Conservation (phyloP, 2,797 vertebrate genomes). For the Esox lucius region DNA sequence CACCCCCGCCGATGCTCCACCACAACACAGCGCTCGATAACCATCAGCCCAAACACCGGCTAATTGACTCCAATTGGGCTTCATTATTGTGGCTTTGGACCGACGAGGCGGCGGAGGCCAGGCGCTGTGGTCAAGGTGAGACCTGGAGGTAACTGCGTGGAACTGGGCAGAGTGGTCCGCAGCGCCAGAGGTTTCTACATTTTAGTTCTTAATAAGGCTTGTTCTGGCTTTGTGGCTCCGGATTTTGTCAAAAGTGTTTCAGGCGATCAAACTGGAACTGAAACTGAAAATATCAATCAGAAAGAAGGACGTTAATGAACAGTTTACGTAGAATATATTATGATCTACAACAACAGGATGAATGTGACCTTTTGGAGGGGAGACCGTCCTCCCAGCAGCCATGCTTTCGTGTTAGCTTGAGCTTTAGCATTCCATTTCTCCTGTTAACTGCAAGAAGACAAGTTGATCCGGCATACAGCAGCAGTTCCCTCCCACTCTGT, state of each 20-base stretch:
- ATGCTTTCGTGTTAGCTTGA: neutral
- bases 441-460: slow-evolving; percentile 61
- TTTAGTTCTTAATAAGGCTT: too few species aligned
- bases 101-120: neutral
- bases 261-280: too few species aligned
- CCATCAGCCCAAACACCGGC: slow-evolving; percentile 66
- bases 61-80: slow-evolving; percentile 68
- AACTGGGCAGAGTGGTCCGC: too few species aligned
- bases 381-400: too few species aligned
- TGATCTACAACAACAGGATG: too few species aligned
- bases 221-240: too few species aligned
- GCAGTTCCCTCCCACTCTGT: slow-evolving; percentile 75
- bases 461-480: slow-evolving; percentile 57
- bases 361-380: too few species aligned
- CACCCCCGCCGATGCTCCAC: slow-evolving; percentile 50
- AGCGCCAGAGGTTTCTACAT: too few species aligned
- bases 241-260: too few species aligned
- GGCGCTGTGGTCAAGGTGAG: slow-evolving; percentile 24
- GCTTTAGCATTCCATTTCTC: slow-evolving; percentile 56
- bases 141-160: slow-evolving; percentile 13
- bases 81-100: slow-evolving; percentile 57
- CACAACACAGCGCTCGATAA: slow-evolving; percentile 58
- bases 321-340: too few species aligned
- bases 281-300: too few species aligned
- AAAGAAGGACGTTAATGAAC: too few species aligned